Evolutionary conservation across 2,888 invertebrate genomes (phyloP), one percentile per base, ranked within the genome.

Genomic region (Belgica antarctica): DNA sequence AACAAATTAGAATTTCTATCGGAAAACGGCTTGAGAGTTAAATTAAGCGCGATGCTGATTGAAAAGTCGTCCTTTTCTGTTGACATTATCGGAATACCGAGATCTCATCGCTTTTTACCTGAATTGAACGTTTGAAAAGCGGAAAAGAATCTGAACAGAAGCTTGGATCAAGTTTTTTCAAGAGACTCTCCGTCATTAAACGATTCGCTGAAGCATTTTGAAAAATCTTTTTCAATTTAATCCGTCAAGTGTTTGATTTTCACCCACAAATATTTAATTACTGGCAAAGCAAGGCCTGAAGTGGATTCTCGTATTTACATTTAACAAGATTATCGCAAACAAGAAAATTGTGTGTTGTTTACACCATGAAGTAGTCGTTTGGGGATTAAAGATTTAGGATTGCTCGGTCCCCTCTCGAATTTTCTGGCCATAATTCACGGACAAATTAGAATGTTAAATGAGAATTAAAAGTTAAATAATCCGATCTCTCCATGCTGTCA

Each of bases 191-290:
- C 12, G 15, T 17, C 52, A n/a, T 31, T 31, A 31, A 31, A 31
- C 34, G 52, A 4, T 2, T 17, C 52, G 17, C 2, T 17, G 2
- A 31, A 31, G n/a, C n/a, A n/a, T n/a, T n/a, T n/a, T 15, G 41
- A n/a, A 52, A 52, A 7, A n/a, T n/a, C n/a, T n/a, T n/a, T 52
- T 24, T 4, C 24, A 24, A 10, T 52, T 52, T 52, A 22, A 22
- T 52, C 52, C 3, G 1, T 27, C 59, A 59, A 59, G 27, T 59
- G 25, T 59, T 52, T 52, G 41, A 12, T 59, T 12, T 1, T 24
- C 34, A 19, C 31, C 62, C 62, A 62, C 62, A 62, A 62, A 34
- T 12, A 62, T 62, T 65, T 46, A 31, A 65, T 41, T 65, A 65
- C 34, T 25, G n/a, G 15, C 4, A 17, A n/a, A 62, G 36, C 15